Percentiles rank a stretch among this genome's conserved stretches.
Evolutionary conservation across 2,113 vertebrate species (phyloP).

Genomic region (Odocoileus virginianus): DNA sequence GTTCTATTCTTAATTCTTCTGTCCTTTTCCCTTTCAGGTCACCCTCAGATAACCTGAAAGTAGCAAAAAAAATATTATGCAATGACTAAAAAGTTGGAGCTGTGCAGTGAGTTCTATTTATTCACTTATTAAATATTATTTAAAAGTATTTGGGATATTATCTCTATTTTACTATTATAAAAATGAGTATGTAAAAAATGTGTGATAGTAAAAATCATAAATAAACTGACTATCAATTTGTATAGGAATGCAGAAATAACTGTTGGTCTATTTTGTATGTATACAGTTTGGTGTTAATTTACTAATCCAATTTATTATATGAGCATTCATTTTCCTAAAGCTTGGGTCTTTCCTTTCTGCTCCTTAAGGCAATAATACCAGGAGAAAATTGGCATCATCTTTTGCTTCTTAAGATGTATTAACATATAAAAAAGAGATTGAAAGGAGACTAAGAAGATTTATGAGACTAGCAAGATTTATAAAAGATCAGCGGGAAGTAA

Average conservation of each 20-base stretch:
- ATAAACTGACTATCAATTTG: not conserved
- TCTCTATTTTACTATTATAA: not conserved
- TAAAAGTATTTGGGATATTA: not conserved
- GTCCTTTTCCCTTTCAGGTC: not conserved
- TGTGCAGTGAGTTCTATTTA: not conserved
- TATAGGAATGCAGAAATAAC: not conserved
- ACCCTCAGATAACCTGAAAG: not conserved
- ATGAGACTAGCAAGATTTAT: constrained; percentile 5
- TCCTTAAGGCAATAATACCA: not conserved
- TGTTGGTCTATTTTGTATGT: not conserved
- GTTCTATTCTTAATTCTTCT: not conserved
- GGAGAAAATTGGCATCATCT: not conserved
- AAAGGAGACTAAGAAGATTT: constrained; percentile 44
- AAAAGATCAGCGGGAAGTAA: constrained; percentile 27
- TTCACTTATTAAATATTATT: not conserved
- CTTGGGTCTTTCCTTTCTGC: not conserved
- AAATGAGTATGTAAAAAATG: not conserved
- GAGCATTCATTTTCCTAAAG: not conserved
- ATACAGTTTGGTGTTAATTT: not conserved
- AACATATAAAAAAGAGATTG: not conserved
- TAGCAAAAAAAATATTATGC: not conserved
- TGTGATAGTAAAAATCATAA: not conserved
- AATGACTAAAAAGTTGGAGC: not conserved
- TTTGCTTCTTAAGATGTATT: constrained; percentile 5
- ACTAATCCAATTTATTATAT: not conserved